A percentile compares a stretch with the other conserved stretches of the same genome.
phyloP scores from a whole-genome alignment of 2,888 invertebrate species.

The Lingula anatina region DNA sequence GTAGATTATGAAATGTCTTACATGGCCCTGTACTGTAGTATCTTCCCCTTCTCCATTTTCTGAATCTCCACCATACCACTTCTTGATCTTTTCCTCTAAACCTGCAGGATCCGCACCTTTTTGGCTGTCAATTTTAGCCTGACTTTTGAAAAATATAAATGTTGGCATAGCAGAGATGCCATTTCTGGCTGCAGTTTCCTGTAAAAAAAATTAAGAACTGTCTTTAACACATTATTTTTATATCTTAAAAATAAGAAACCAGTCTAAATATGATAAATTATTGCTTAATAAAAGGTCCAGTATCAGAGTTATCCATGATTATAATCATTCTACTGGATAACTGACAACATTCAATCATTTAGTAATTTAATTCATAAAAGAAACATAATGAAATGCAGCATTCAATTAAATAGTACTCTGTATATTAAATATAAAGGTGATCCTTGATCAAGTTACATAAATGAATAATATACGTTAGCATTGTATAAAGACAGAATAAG shows the following conservation, averaged over 20 bases:
- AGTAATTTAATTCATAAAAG: too few relatives aligned
- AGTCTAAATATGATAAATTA: constrained; percentile 1
- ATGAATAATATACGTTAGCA: too few relatives aligned
- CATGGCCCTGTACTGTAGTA: constrained; percentile 44
- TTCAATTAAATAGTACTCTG: too few relatives aligned
- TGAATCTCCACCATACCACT: constrained; percentile 54
- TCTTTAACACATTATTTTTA: background rate
- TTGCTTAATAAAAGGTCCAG: constrained; percentile 16
- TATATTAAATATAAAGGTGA: too few relatives aligned
- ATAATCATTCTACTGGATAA: too few relatives aligned
- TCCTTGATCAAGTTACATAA: too few relatives aligned
- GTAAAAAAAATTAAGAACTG: constrained; percentile 8
- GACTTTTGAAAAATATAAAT: constrained; percentile 84
- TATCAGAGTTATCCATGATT: too few relatives aligned
- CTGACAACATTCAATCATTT: too few relatives aligned
- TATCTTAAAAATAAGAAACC: too few relatives aligned
- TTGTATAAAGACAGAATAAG: too few relatives aligned
- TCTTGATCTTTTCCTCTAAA: constrained; percentile 83
- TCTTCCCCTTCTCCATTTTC: constrained; percentile 33
- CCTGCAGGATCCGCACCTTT: constrained; percentile 81
- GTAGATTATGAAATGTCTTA: constrained; percentile 20
- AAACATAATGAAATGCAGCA: too few relatives aligned
- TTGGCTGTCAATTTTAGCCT: constrained; percentile 65
- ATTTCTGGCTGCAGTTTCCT: constrained; percentile 77
- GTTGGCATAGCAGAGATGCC: constrained; percentile 97